These are phyloP conservation scores for Muntiacus muntjak DNA, from an alignment of 2,113 vertebrate genomes.

Conservation along the genomic window DNA sequence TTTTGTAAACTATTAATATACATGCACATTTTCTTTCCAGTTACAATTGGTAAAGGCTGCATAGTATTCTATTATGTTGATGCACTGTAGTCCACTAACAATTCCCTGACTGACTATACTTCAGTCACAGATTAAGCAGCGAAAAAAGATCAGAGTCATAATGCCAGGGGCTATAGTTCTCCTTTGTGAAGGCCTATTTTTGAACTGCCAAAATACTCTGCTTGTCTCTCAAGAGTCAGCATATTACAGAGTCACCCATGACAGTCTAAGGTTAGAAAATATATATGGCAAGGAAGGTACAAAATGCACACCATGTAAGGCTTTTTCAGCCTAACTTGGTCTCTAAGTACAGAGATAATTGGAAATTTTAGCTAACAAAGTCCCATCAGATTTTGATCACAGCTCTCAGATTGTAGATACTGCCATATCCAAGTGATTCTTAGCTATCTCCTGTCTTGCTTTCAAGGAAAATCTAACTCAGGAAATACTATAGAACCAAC, in stretches of 20 bases:
- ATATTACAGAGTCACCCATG: background rate
- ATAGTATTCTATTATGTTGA: background rate
- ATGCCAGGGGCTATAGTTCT: background rate
- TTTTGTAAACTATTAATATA: background rate
- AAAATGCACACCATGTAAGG: background rate
- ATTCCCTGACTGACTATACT: background rate
- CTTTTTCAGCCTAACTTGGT: background rate
- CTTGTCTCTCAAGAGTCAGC: background rate
- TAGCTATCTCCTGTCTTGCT: background rate
- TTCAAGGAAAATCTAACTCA: slow-evolving; percentile 21
- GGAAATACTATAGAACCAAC: background rate
- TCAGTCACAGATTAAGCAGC: background rate
- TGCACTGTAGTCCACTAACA: background rate
- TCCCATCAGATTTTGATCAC: background rate
- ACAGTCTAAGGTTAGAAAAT: background rate
- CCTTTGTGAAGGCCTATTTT: background rate
- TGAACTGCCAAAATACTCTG: background rate
- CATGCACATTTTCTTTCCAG: background rate
- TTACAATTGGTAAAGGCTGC: background rate
- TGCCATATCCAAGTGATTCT: background rate
- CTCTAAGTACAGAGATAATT: background rate
- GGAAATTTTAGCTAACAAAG: background rate
- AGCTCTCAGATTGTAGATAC: background rate
- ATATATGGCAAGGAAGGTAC: background rate
- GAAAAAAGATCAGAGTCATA: background rate